A percentile compares a stretch with the other conserved stretches of the same genome.
These are phyloP conservation scores for Caenorhabditis becei DNA, from an alignment of 2,888 invertebrate species.

Conservation along the genomic window DNA sequence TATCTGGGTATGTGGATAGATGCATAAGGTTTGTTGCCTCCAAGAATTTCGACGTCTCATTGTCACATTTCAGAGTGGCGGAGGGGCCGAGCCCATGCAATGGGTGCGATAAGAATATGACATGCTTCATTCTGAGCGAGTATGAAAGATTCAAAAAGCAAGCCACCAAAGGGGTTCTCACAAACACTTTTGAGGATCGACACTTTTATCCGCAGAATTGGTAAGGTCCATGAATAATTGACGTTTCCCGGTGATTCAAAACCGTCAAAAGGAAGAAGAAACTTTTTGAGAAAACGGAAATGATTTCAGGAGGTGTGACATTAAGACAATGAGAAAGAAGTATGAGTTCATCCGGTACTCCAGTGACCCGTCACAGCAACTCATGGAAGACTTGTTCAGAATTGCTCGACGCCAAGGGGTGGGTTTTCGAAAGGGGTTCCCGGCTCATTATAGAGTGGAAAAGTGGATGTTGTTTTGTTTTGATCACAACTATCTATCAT, in stretches of 20 bases:
- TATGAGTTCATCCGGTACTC: conserved; percentile 71
- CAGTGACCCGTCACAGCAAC: conserved; percentile 62
- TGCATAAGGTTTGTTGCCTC: conserved; percentile 72
- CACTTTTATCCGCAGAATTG: conserved; percentile 80
- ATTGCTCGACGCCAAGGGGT: conserved; percentile 64
- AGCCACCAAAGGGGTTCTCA: conserved; percentile 50
- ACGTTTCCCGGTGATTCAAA: conserved; percentile 5
- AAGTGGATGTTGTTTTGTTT: conserved; percentile 38
- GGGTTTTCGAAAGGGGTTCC: conserved; percentile 28
- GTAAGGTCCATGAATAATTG: conserved; percentile 63
- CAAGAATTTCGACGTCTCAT: conserved; percentile 10
- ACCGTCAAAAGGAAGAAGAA: not conserved
- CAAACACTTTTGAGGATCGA: conserved; percentile 74
- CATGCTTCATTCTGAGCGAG: conserved; percentile 77
- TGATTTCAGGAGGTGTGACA: conserved; percentile 74
- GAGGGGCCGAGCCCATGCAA: conserved; percentile 72
- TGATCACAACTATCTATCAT: conserved; percentile 48
- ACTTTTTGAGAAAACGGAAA: not conserved
- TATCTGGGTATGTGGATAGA: conserved; percentile 79
- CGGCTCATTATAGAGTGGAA: conserved; percentile 33
- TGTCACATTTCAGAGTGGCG: conserved; percentile 68
- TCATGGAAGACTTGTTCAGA: conserved; percentile 63
- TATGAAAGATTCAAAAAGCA: conserved; percentile 73
- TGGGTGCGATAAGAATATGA: conserved; percentile 77
- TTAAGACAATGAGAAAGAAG: conserved; percentile 61